Conservation (phyloP, 2,888 invertebrate genomes). For the Caenorhabditis sp. region DNA sequence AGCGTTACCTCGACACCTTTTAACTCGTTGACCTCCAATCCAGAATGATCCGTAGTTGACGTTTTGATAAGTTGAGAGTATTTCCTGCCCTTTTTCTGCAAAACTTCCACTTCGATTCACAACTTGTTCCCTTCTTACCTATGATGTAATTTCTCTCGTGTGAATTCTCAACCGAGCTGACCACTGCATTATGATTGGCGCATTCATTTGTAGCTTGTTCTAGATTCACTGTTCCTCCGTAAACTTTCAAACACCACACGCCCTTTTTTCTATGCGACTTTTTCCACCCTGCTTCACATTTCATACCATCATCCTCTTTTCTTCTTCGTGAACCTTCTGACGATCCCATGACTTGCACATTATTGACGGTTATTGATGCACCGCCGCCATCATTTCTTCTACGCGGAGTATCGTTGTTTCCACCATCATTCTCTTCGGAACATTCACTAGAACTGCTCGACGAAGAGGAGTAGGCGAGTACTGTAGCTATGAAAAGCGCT, state of each 20-base stretch:
- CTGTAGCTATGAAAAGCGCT: too few relatives aligned
- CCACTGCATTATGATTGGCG: neutral
- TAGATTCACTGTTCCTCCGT: neutral
- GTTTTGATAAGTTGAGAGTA: neutral
- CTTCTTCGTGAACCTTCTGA: too few relatives aligned
- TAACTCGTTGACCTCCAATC: neutral
- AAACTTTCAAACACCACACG: neutral
- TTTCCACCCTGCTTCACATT: neutral
- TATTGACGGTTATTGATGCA: too few relatives aligned
- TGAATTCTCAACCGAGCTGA: neutral
- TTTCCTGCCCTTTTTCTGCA: neutral
- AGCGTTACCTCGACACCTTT: neutral
- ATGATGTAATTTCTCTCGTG: neutral
- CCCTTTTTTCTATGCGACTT: neutral
- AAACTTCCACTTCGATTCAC: neutral
- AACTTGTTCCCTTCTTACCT: too few relatives aligned
- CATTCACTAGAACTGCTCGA: too few relatives aligned
- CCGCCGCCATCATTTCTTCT: too few relatives aligned
- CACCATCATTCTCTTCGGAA: too few relatives aligned
- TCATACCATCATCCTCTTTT: neutral
- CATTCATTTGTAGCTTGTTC: neutral
- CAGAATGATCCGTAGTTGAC: neutral
- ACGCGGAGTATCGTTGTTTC: too few relatives aligned
- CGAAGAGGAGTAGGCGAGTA: too few relatives aligned
- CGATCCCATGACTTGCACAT: too few relatives aligned